phyloP scores from a whole-genome alignment of 2,113 vertebrate species.

The Melanerpes aurifrons region DNA sequence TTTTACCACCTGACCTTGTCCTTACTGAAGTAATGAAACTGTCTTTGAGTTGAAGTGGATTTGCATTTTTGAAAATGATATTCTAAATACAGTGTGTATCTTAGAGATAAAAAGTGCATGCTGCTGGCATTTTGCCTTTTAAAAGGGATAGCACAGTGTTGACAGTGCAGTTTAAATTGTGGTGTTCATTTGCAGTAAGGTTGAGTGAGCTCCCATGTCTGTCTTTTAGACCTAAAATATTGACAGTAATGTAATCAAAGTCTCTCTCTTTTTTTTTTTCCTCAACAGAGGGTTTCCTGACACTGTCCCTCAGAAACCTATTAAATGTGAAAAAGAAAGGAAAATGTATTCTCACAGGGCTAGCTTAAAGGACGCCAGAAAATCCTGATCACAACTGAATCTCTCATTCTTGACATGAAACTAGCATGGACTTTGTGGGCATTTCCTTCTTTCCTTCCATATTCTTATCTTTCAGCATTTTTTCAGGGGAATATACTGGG shows the following conservation, averaged over 20 bases:
- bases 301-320: constrained; percentile 54
- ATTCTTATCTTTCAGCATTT: background rate
- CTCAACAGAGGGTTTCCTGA: constrained; percentile 4
- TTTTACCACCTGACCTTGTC: background rate
- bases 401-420: background rate
- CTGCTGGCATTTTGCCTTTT: background rate
- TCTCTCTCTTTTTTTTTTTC: background rate
- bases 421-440: background rate
- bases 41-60: background rate
- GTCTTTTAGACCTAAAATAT: constrained; percentile 48
- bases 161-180: constrained; percentile 13
- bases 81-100: background rate
- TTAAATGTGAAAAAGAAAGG: constrained; percentile 48
- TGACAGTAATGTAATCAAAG: constrained; percentile 57
- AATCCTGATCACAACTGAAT: background rate
- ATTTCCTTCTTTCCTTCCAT: background rate
- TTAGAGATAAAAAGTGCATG: background rate
- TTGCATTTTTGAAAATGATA: background rate
- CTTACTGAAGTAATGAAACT: background rate
- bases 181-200: background rate
- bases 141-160: background rate
- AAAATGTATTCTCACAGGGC: background rate
- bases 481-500: background rate
- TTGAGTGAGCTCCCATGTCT: constrained; percentile 1
- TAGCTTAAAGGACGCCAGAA: constrained; percentile 1